These are phyloP conservation scores for Macquaria ambigua DNA, from an alignment of 2,113 vertebrate species.

Conservation along the genomic window DNA sequence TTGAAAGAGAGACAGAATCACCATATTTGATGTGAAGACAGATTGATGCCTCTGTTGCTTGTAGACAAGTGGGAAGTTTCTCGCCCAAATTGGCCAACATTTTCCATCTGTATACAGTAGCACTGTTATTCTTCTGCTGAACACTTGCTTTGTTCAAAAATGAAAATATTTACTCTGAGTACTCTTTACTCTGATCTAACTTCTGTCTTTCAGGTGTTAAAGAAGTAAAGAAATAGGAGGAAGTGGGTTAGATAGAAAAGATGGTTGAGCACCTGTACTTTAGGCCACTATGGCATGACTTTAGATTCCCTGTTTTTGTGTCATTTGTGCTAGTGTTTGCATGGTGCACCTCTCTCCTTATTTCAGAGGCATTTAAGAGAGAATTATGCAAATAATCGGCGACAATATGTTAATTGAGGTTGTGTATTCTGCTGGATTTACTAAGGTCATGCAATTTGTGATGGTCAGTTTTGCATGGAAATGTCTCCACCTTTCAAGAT, in stretches of 20 bases:
- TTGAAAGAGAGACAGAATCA: constrained; percentile 9
- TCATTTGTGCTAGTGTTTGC: background rate
- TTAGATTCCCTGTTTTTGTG: background rate
- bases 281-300: background rate
- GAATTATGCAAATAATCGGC: background rate
- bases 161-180: background rate
- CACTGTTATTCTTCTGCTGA: constrained; percentile 10
- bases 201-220: background rate
- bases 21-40: constrained; percentile 12
- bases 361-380: background rate
- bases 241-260: constrained; percentile 7
- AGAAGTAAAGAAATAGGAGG: background rate
- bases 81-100: background rate
- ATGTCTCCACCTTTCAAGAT: background rate
- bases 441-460: background rate
- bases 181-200: background rate
- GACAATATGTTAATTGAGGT: constrained; percentile 5
- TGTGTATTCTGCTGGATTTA: background rate
- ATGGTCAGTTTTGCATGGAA: constrained; percentile 7
- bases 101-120: background rate
- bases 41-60: background rate
- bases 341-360: background rate
- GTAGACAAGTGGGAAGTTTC: constrained; percentile 7
- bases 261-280: background rate
- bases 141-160: constrained; percentile 29